Conservation (phyloP, 2,888 invertebrate genomes). For the Pasiphila rectangulata region DNA sequence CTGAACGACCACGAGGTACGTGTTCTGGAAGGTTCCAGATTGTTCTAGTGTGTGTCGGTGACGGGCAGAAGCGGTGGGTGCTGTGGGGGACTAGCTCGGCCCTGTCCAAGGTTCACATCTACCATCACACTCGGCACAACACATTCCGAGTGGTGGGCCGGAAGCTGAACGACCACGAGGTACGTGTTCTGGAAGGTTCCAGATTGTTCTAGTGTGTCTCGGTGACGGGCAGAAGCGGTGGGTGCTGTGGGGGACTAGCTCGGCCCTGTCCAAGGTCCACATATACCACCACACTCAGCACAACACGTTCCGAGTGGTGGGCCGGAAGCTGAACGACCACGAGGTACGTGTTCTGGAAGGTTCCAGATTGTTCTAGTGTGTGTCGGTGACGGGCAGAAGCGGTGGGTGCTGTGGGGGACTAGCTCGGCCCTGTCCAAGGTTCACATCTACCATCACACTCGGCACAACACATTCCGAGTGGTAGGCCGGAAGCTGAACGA, state of each 20-base stretch:
- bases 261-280: slow-evolving; percentile 97
- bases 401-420: too few species aligned
- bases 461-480: neutral
- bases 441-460: too few species aligned
- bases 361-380: neutral
- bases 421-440: neutral
- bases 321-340: slow-evolving; percentile 96
- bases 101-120: slow-evolving; percentile 98
- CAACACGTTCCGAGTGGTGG: slow-evolving; percentile 98
- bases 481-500: slow-evolving; percentile 80
- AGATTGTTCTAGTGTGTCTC: neutral
- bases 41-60: too few species aligned
- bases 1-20: slow-evolving; percentile 91
- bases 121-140: slow-evolving; percentile 97
- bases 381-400: neutral
- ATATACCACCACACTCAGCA: slow-evolving; percentile 98
- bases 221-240: too few species aligned
- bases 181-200: neutral
- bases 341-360: slow-evolving; percentile 81
- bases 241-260: slow-evolving; percentile 96
- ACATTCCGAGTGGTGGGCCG: slow-evolving; percentile 98
- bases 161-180: slow-evolving; percentile 95
- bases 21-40: neutral
- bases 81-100: slow-evolving; percentile 96
- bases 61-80: slow-evolving; percentile 97